phyloP scores from a whole-genome alignment of 2,888 invertebrate genomes.

The Hypercompe scribonia region DNA sequence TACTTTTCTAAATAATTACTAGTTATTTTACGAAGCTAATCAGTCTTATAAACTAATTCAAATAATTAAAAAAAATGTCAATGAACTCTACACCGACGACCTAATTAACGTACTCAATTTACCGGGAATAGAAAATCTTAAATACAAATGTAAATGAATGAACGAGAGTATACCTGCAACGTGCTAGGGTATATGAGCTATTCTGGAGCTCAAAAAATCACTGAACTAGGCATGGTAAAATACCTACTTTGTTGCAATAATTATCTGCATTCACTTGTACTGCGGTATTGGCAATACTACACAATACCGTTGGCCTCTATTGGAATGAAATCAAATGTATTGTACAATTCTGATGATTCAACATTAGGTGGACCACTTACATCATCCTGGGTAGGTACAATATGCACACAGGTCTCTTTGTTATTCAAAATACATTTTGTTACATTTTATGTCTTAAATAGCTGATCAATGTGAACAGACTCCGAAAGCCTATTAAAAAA shows the following conservation, averaged over 20 bases:
- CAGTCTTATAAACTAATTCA: not conserved
- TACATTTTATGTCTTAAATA: constrained; percentile 12
- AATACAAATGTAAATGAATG: not conserved
- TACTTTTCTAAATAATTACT: not conserved
- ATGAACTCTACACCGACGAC: constrained; percentile 37
- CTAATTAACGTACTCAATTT: constrained; percentile 20
- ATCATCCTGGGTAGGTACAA: constrained; percentile 57
- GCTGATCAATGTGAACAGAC: not conserved
- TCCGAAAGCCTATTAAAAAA: not conserved
- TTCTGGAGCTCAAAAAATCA: constrained; percentile 30
- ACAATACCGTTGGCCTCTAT: constrained; percentile 63
- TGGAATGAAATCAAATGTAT: constrained; percentile 64
- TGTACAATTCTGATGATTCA: constrained; percentile 65
- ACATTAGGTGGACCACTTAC: constrained; percentile 65
- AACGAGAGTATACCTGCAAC: not conserved
- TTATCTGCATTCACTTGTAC: constrained; percentile 66
- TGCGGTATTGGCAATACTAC: constrained; percentile 55
- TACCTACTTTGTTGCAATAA: constrained; percentile 55
- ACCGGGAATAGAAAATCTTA: not conserved
- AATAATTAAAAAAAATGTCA: constrained; percentile 26
- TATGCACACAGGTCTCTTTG: constrained; percentile 52
- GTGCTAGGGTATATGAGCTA: constrained; percentile 15
- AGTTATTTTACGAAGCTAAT: not conserved
- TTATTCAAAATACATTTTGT: constrained; percentile 32
- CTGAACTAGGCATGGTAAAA: constrained; percentile 39